Evolutionary conservation across 2,113 vertebrate genomes (phyloP).

Genomic region (Asarcornis scutulata): DNA sequence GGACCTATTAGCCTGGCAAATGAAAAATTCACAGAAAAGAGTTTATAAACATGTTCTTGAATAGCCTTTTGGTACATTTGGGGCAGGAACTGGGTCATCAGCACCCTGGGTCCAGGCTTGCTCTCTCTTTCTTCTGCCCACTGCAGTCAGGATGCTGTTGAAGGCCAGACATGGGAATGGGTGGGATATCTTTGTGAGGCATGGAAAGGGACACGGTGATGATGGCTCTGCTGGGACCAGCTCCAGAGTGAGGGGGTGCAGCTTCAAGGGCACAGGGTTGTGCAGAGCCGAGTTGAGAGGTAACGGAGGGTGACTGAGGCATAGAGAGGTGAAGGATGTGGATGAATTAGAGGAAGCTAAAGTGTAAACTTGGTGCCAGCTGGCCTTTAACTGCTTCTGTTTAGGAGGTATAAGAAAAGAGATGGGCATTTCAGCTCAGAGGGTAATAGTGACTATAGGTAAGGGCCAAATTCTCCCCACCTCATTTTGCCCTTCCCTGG

Average conservation of each 20-base stretch:
- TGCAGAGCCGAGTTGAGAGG: neutral
- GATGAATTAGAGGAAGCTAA: neutral
- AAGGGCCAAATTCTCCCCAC: neutral
- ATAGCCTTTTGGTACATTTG: neutral
- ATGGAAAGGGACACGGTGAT: fast-evolving
- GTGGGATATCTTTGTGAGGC: neutral
- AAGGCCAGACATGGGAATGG: neutral
- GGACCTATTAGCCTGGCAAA: neutral
- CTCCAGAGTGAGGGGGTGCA: neutral
- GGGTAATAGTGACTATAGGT: neutral
- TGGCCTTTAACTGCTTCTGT: neutral
- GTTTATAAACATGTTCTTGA: neutral
- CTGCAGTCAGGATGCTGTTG: neutral
- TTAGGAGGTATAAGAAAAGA: neutral
- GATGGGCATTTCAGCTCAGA: neutral
- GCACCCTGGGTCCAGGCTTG: neutral
- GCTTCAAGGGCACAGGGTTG: neutral
- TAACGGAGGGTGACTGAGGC: neutral
- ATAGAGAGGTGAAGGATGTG: neutral
- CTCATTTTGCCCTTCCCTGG: neutral
- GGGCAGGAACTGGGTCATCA: neutral
- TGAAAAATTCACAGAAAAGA: neutral
- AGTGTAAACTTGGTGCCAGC: fast-evolving
- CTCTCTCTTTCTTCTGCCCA: neutral
- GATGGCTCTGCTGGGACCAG: neutral